Conservation (phyloP, 2,888 invertebrate species). For the Eupithecia subumbrata region DNA sequence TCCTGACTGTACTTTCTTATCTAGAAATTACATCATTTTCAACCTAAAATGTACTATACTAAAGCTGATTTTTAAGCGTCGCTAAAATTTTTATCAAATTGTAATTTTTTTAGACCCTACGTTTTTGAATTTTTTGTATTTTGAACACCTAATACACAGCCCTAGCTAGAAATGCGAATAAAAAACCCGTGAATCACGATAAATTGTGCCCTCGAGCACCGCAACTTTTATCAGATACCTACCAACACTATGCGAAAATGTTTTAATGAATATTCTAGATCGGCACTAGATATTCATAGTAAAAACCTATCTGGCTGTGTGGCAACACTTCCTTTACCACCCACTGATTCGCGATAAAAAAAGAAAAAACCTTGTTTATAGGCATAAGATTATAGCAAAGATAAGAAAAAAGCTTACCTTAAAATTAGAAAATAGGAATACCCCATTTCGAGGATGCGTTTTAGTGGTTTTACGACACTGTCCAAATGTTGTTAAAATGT, state of each 20-base stretch:
- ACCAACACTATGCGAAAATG: slow-evolving; percentile 64
- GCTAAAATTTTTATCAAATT: neutral
- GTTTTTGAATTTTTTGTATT: neutral
- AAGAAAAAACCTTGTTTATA: slow-evolving; percentile 9
- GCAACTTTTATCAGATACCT: slow-evolving; percentile 67
- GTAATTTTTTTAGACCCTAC: neutral
- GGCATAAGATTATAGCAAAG: slow-evolving; percentile 32
- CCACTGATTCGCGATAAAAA: slow-evolving; percentile 52
- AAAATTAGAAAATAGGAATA: slow-evolving; percentile 57
- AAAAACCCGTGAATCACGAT: slow-evolving; percentile 64
- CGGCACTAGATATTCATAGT: slow-evolving; percentile 69
- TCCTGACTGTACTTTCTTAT: slow-evolving; percentile 15
- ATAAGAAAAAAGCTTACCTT: slow-evolving; percentile 57
- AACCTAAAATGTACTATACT: neutral
- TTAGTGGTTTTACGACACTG: slow-evolving; percentile 49
- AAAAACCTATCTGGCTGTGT: slow-evolving; percentile 51
- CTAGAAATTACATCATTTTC: neutral
- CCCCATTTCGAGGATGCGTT: slow-evolving; percentile 61
- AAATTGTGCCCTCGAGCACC: slow-evolving; percentile 72
- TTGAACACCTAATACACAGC: slow-evolving; percentile 1
- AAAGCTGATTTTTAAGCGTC: neutral
- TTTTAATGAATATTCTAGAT: slow-evolving; percentile 72
- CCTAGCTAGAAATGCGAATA: slow-evolving; percentile 38
- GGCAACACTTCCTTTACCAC: slow-evolving; percentile 62
- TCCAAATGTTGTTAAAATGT: neutral